phyloP scores from a whole-genome alignment of 1,140 invertebrate genomes.

The Physella acuta region DNA sequence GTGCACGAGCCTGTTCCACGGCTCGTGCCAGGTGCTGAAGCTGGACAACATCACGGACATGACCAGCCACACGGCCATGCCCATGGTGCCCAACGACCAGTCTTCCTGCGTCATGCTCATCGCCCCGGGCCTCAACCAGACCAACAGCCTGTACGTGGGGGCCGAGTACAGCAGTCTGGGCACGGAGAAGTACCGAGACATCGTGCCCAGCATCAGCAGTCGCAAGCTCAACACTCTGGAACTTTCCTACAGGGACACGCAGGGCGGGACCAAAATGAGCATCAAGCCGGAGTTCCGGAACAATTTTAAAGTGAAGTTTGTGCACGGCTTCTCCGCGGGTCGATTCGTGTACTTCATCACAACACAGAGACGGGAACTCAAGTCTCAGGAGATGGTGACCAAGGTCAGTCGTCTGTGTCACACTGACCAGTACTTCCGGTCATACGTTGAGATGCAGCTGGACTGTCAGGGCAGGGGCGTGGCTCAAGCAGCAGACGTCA shows the following conservation, averaged over 20 bases:
- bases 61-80: constrained; percentile 77
- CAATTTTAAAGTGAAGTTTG: constrained; percentile 75
- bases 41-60: constrained; percentile 87
- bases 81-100: constrained; percentile 92
- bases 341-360: constrained; percentile 97
- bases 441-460: constrained; percentile 96
- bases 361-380: constrained; percentile 76
- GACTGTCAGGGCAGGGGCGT: constrained; percentile 86
- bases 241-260: constrained; percentile 78
- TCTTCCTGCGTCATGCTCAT: constrained; percentile 95
- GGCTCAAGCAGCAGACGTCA: constrained; percentile 90
- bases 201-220: constrained; percentile 91
- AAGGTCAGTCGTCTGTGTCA: constrained; percentile 95
- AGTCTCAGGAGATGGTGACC: constrained; percentile 70
- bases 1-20: constrained; percentile 86
- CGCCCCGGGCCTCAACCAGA: constrained; percentile 81
- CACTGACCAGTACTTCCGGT: constrained; percentile 93
- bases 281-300: constrained; percentile 29
- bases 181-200: constrained; percentile 61
- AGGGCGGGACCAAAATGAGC: constrained; percentile 39
- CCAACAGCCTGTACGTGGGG: constrained; percentile 89
- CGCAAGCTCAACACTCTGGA: constrained; percentile 87
- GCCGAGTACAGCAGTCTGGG: constrained; percentile 74
- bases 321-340: constrained; percentile 92
- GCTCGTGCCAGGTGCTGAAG: constrained; percentile 84